Evolutionary conservation across 2,888 invertebrate species (phyloP).

Genomic region (Pediacus dermestoides): DNA sequence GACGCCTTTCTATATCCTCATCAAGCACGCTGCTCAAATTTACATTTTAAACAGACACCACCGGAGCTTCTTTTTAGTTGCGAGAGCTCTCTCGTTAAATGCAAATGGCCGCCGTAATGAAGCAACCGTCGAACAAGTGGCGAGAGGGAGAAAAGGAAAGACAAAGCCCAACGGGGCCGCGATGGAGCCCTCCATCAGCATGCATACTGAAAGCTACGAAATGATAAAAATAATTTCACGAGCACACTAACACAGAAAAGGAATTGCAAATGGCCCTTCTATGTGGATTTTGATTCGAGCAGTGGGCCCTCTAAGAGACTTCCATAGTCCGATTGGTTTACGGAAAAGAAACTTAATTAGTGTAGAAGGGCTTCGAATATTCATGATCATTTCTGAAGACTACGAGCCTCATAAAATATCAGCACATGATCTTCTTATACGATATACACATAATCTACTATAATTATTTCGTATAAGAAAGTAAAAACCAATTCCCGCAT

Average conservation of each 20-base stretch:
- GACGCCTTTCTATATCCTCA: constrained; percentile 39
- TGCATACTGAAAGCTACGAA: background rate
- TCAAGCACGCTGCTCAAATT: constrained; percentile 27
- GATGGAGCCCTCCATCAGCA: background rate
- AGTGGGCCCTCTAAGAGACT: no score
- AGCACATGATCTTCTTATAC: no score
- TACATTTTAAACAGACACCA: constrained; percentile 33
- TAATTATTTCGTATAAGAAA: no score
- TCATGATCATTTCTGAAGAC: no score
- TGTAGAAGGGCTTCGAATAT: no score
- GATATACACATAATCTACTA: no score
- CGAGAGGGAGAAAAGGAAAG: constrained; percentile 9
- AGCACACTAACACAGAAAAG: constrained; percentile 19
- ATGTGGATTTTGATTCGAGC: no score
- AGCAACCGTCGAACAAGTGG: constrained; percentile 27
- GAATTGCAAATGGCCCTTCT: constrained; percentile 16
- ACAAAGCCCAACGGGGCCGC: constrained; percentile 14
- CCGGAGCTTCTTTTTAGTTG: constrained; percentile 29
- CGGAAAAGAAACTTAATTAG: no score
- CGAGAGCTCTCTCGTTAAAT: constrained; percentile 43
- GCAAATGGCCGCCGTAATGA: constrained; percentile 45
- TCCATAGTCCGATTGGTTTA: no score
- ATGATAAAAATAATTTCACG: constrained; percentile 25
- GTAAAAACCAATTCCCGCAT: no score
- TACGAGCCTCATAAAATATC: no score